A percentile compares a stretch with the other conserved stretches of the same genome.
Evolutionary conservation across 2,888 invertebrate genomes (phyloP).

Genomic region (Lumbricus terrestris): DNA sequence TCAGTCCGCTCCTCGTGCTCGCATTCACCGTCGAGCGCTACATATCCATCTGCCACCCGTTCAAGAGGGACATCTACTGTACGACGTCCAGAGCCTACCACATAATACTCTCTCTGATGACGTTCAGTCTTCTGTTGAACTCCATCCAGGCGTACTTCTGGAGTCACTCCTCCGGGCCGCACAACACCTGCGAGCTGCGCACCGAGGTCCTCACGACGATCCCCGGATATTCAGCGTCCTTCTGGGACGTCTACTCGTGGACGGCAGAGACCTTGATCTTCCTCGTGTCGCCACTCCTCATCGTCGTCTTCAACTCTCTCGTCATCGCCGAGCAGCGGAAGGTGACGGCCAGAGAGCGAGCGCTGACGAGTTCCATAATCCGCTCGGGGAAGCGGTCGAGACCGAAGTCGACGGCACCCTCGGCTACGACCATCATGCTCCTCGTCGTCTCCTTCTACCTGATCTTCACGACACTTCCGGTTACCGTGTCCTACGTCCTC

Average conservation of each 20-base stretch:
- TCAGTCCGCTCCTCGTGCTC: conserved; percentile 56
- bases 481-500: conserved; percentile 47
- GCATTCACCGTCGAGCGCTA: conserved; percentile 58
- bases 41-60: conserved; percentile 58
- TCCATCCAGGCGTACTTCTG: conserved; percentile 56
- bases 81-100: conserved; percentile 50
- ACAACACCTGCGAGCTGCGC: conserved; percentile 37
- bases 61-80: conserved; percentile 51
- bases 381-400: neutral
- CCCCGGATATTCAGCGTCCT: conserved; percentile 31
- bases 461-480: conserved; percentile 52
- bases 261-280: conserved; percentile 54
- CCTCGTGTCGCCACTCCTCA: conserved; percentile 50
- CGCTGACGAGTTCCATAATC: neutral
- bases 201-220: conserved; percentile 32
- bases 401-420: conserved; percentile 35
- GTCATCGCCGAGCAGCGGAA: conserved; percentile 52
- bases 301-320: conserved; percentile 53
- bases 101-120: conserved; percentile 47
- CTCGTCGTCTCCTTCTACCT: conserved; percentile 53
- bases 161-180: conserved; percentile 38
- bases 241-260: conserved; percentile 54
- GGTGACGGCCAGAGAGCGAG: conserved; percentile 25
- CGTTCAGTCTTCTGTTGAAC: conserved; percentile 45
- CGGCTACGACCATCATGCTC: conserved; percentile 56